Evolutionary conservation across 2,888 invertebrate genomes (phyloP).

Genomic region (Sinelater perroti): DNA sequence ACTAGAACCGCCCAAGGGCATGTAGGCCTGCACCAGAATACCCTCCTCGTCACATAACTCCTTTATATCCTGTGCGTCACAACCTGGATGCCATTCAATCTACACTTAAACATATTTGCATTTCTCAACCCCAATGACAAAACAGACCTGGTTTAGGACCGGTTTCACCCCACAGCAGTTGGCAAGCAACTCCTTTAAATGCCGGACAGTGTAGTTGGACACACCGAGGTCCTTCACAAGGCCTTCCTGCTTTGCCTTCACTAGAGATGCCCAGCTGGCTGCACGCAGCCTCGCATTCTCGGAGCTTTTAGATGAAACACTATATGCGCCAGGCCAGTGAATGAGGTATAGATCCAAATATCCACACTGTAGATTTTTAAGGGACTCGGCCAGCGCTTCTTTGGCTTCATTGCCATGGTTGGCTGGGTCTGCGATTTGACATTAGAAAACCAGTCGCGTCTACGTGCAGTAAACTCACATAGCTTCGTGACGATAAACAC

Average conservation of each 20-base stretch:
- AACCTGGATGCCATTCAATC: constrained; percentile 85
- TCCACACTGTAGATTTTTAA: constrained; percentile 68
- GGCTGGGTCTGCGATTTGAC: constrained; percentile 57
- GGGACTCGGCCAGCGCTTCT: constrained; percentile 66
- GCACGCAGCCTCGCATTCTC: constrained; percentile 67
- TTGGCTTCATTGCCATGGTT: constrained; percentile 66
- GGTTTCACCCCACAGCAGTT: constrained; percentile 67
- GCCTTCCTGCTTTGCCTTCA: constrained; percentile 70
- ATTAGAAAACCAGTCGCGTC: too few relatives aligned
- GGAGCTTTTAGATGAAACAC: constrained; percentile 63
- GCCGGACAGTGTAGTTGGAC: constrained; percentile 78
- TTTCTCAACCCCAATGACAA: too few relatives aligned
- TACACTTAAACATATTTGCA: constrained; percentile 52
- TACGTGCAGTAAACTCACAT: constrained; percentile 45
- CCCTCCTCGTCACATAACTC: constrained; percentile 70
- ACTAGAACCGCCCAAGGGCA: constrained; percentile 73
- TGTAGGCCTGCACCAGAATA: constrained; percentile 82
- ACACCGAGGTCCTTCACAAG: constrained; percentile 76
- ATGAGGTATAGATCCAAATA: constrained; percentile 83
- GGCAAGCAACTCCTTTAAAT: constrained; percentile 70
- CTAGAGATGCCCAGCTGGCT: constrained; percentile 74
- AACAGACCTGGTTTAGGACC: constrained; percentile 77
- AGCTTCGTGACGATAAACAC: constrained; percentile 84
- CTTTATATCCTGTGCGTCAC: constrained; percentile 69
- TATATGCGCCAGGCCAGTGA: constrained; percentile 79